Evolutionary conservation across 2,113 vertebrate genomes (phyloP).

Genomic region (Varanus salvator): DNA sequence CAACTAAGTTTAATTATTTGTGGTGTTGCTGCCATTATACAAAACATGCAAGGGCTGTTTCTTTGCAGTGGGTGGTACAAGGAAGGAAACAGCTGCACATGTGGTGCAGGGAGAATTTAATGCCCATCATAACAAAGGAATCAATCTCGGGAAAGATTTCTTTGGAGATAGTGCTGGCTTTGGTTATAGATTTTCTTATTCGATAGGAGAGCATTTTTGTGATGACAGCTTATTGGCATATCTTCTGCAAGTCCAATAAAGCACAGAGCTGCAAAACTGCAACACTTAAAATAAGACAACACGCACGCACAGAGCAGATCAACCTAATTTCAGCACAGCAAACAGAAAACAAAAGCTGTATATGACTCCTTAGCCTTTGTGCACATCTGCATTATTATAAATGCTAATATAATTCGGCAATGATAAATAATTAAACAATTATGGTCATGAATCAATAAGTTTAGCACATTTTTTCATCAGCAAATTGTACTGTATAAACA

Average conservation of each 20-base stretch:
- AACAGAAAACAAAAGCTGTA: conserved; percentile 90
- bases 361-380: conserved; percentile 89
- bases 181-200: conserved; percentile 65
- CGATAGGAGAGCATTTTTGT: neutral
- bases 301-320: conserved; percentile 65
- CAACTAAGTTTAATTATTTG: conserved; percentile 42
- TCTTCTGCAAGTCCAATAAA: conserved; percentile 41
- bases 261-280: conserved; percentile 18
- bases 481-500: conserved; percentile 99
- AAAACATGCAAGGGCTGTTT: conserved; percentile 12
- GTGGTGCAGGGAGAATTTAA: conserved; percentile 49
- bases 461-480: conserved; percentile 99
- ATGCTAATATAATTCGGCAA: conserved; percentile 99
- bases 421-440: conserved; percentile 99
- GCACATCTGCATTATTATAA: conserved; percentile 95
- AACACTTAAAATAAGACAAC: conserved; percentile 56
- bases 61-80: conserved; percentile 41
- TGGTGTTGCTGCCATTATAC: conserved; percentile 31
- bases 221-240: conserved; percentile 22
- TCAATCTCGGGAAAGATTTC: conserved; percentile 38
- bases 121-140: conserved; percentile 43
- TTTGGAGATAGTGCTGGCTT: conserved; percentile 38
- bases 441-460: conserved; percentile 99
- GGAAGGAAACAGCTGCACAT: conserved; percentile 37
- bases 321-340: conserved; percentile 75